Evolutionary conservation across 2,113 vertebrate species (phyloP).

Genomic region (Leucopsar rothschildi): DNA sequence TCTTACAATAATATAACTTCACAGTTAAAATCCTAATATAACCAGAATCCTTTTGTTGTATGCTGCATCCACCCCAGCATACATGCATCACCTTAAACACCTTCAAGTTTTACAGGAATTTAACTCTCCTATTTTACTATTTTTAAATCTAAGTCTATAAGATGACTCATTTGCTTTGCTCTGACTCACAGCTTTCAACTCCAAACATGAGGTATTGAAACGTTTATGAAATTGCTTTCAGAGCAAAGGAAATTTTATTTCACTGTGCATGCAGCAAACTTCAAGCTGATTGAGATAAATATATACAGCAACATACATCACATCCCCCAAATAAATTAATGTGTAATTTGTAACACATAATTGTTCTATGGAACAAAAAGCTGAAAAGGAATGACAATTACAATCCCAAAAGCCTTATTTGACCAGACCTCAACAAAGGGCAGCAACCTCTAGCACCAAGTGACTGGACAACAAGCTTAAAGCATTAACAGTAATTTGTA

Average conservation of each 20-base stretch:
- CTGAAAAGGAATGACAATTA: background rate
- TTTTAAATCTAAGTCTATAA: background rate
- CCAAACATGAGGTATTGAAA: background rate
- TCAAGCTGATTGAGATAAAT: background rate
- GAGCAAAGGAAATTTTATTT: conserved; percentile 5
- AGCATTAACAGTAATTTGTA: background rate
- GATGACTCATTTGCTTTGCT: background rate
- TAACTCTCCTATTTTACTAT: background rate
- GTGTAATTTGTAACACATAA: background rate
- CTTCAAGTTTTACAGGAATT: background rate
- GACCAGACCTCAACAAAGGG: background rate
- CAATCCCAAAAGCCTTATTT: background rate
- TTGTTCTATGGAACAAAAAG: background rate
- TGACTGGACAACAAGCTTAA: background rate
- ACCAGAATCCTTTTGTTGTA: background rate
- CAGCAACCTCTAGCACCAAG: background rate
- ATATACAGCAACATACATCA: background rate
- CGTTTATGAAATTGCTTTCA: background rate
- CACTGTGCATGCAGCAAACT: background rate
- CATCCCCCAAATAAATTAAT: background rate
- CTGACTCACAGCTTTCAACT: conserved; percentile 32
- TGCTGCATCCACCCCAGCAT: background rate
- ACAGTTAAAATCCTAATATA: background rate
- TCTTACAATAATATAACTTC: background rate
- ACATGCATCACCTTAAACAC: background rate